Evolutionary conservation across 2,113 vertebrate genomes (phyloP).

Genomic region (Lasiurus cinereus): DNA sequence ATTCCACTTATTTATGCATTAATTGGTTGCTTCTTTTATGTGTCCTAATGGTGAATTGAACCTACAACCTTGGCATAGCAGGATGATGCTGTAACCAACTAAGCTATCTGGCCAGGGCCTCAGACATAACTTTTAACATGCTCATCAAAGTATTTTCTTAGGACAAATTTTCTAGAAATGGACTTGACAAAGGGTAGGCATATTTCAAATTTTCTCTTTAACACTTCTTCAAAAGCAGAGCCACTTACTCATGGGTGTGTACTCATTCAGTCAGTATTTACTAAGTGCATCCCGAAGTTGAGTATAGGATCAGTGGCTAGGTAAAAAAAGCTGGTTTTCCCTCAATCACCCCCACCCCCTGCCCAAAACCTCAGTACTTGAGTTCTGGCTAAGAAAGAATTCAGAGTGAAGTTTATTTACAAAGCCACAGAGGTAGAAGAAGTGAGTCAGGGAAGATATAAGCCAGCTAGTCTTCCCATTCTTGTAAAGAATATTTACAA

Average conservation of each 20-base stretch:
- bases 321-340: not conserved
- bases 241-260: accelerated
- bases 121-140: not conserved
- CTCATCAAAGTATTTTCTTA: not conserved
- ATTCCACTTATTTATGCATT: not conserved
- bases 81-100: not conserved
- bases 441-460: not conserved
- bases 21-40: not conserved
- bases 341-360: too few species aligned
- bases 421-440: not conserved
- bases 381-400: not conserved
- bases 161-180: not conserved
- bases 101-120: not conserved
- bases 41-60: not conserved
- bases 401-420: not conserved
- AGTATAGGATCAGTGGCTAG: not conserved
- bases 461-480: not conserved
- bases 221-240: not conserved
- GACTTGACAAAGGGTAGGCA: not conserved
- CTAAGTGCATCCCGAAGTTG: not conserved
- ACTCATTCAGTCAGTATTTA: not conserved
- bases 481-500: not conserved
- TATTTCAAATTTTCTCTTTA: not conserved
- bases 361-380: not conserved
- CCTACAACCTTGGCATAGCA: not conserved